A percentile compares a stretch with the other conserved stretches of the same genome.
These are phyloP conservation scores for Cariama cristata DNA, from an alignment of 2,113 vertebrate genomes.

Conservation along the genomic window DNA sequence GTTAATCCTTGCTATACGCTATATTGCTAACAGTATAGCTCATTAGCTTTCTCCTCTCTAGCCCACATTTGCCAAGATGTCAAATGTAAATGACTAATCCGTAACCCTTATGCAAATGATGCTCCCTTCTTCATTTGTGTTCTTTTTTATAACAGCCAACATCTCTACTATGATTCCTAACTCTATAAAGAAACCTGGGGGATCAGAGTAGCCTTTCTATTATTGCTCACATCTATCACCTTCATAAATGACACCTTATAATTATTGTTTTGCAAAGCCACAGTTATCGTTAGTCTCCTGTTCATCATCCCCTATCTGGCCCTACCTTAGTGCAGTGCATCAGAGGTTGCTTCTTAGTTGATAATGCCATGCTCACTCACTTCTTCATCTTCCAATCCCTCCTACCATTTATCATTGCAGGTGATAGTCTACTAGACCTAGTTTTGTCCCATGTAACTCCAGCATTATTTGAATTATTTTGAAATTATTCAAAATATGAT, in stretches of 20 bases:
- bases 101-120: not conserved
- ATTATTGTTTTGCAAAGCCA: not conserved
- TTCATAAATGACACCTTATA: not conserved
- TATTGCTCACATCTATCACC: not conserved
- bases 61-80: not conserved
- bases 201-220: not conserved
- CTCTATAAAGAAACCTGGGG: not conserved
- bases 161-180: not conserved
- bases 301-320: not conserved
- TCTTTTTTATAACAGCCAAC: not conserved
- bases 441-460: not conserved
- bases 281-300: not conserved
- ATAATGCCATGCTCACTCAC: not conserved
- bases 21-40: not conserved
- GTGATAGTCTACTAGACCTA: not conserved
- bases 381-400: conserved; percentile 7
- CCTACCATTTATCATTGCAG: not conserved
- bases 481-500: not conserved
- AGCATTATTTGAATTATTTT: not conserved
- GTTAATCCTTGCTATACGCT: not conserved
- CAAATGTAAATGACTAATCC: not conserved
- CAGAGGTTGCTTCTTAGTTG: not conserved
- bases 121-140: not conserved
- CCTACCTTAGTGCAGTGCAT: not conserved
- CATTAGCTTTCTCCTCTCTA: not conserved